A percentile compares a stretch with the other conserved stretches of the same genome.
These are phyloP conservation scores for Takifugu flavidus DNA, from an alignment of 2,113 vertebrate species.

Conservation along the genomic window DNA sequence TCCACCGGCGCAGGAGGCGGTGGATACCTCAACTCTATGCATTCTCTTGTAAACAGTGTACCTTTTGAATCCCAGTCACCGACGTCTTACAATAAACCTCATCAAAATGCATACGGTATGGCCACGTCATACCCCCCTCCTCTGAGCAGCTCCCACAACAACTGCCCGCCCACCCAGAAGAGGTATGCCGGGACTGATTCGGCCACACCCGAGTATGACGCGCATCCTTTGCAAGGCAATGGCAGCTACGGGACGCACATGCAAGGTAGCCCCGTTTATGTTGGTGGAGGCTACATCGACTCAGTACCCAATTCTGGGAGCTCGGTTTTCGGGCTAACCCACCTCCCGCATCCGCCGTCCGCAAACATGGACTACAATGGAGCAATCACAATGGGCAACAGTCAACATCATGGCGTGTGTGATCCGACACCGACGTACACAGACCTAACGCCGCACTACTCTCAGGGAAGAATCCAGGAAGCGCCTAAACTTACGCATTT, in stretches of 20 bases:
- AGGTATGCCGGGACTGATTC: constrained; percentile 85
- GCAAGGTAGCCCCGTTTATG: constrained; percentile 95
- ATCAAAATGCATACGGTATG: constrained; percentile 88
- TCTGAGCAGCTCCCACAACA: constrained; percentile 86
- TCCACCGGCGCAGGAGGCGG: constrained; percentile 78
- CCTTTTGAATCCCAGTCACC: constrained; percentile 92
- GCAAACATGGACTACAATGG: constrained; percentile 92
- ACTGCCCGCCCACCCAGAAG: constrained; percentile 90
- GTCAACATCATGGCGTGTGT: constrained; percentile 91
- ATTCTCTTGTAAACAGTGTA: constrained; percentile 94
- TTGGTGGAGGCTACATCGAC: constrained; percentile 93
- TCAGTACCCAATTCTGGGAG: constrained; percentile 88
- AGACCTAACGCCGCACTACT: constrained; percentile 96
- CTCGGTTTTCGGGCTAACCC: constrained; percentile 91
- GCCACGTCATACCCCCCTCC: constrained; percentile 86
- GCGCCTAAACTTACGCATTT: constrained; percentile 98
- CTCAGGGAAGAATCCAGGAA: constrained; percentile 99
- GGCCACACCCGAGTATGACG: constrained; percentile 90
- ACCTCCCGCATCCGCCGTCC: constrained; percentile 87
- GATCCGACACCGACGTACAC: constrained; percentile 93
- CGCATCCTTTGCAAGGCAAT: constrained; percentile 89
- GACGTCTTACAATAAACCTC: constrained; percentile 89
- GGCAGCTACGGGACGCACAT: constrained; percentile 91
- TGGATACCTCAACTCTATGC: constrained; percentile 94
- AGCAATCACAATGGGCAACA: constrained; percentile 87